Base-by-base conservation (phyloP, 2,113 vertebrate genomes). In the Mugil cephalus region DNA sequence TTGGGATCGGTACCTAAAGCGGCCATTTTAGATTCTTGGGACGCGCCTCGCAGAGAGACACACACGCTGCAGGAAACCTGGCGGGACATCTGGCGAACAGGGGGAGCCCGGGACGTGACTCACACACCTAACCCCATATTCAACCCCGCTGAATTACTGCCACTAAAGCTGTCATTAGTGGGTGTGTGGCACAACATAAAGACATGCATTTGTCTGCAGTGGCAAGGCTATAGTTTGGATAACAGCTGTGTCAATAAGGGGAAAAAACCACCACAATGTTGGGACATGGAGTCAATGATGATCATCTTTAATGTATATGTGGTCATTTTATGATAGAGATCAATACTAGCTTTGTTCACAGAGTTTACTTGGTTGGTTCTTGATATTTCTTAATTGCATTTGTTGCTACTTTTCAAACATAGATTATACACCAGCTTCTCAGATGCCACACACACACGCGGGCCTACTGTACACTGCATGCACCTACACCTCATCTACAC, bases 101-200 rank as follows among this genome's bases (percentile, higher is more conserved):
- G 82, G 65, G 71, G 66, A 51, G 82, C 43, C 69, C 75, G 69
- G 84, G 84, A 90, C 73, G 47, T 88, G 89, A 92, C 70, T 91
- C 88, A 88, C 77, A 72, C 84, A 88, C 88, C 73, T 86, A 70
- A 87, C 70, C 89, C 77, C 82, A 72, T 89, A 90, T 84, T 86
- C 86, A 87, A 86, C 72, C 73, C 69, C 36, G 56, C 84, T 83
- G 89, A 88, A 91, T 88, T 87, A 89, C 84, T 72, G 80, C 70
- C 74, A 89, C 80, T 90, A 90, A 88, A 92, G 86, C 89, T 91
- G 82, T 92, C 90, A 91, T 93, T 92, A 92, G 86, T 88, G 89
- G 83, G 82, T 85, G 78, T 88, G 83, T 89, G 91, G 79, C 79
- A 87, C 83, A 84, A 80, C 80, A 89, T 85, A 86, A 83, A 88